Percentiles rank a stretch among this genome's conserved stretches.
phyloP scores from a whole-genome alignment of 1,140 invertebrate species.

The Drosophila pseudoobscura region DNA sequence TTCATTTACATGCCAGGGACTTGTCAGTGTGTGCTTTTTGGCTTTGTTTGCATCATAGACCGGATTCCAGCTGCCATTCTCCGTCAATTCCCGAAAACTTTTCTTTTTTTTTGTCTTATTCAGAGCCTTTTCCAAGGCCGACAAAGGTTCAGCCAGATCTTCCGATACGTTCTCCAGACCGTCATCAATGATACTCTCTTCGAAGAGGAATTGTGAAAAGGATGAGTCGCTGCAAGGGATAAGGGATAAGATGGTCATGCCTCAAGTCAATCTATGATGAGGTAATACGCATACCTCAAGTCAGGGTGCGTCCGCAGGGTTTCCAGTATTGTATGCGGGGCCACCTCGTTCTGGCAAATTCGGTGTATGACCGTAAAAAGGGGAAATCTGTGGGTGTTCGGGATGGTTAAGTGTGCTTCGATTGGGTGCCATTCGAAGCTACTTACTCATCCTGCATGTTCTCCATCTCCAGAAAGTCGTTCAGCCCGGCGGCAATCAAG shows the following conservation, averaged over 20 bases:
- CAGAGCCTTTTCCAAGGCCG: slow-evolving; percentile 8
- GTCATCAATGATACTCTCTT: slow-evolving; percentile 10
- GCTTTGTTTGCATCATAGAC: background rate
- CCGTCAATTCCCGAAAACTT: slow-evolving; percentile 3
- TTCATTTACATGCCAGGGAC: no score
- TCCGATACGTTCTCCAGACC: slow-evolving; percentile 20
- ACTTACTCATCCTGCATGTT: slow-evolving; percentile 91
- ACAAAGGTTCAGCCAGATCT: slow-evolving; percentile 9
- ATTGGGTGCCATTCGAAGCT: no score
- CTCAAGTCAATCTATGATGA: no score
- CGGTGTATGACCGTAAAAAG: slow-evolving; percentile 96
- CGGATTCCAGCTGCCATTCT: slow-evolving; percentile 24
- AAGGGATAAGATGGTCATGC: background rate
- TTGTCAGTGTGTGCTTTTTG: background rate
- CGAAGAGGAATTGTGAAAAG: slow-evolving; percentile 35
- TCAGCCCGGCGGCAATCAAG: slow-evolving; percentile 96
- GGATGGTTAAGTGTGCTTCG: slow-evolving; percentile 16
- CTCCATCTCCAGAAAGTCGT: slow-evolving; percentile 92
- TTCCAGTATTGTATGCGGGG: slow-evolving; percentile 91
- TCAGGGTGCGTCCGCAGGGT: slow-evolving; percentile 97
- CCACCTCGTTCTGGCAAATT: slow-evolving; percentile 93
- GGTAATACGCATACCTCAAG: slow-evolving; percentile 91
- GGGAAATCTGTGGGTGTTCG: slow-evolving; percentile 89
- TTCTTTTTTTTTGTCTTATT: background rate
- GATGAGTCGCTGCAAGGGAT: slow-evolving; percentile 27